Evolutionary conservation across 2,888 invertebrate genomes (phyloP).

Genomic region (Ormyrus nitidulus): DNA sequence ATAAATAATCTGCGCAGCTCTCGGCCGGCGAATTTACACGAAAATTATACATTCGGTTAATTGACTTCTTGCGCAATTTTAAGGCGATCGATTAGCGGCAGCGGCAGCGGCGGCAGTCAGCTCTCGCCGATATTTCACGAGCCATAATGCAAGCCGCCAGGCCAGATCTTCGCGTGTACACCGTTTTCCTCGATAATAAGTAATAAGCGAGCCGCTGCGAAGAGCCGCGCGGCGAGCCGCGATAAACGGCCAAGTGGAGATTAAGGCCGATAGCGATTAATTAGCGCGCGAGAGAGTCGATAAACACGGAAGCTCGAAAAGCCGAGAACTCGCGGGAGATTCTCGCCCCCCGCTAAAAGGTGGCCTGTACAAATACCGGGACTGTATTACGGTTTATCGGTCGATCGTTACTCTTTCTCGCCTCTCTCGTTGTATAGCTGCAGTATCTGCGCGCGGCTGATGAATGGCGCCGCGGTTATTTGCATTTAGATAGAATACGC

Average conservation of each 20-base stretch:
- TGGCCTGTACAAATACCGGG: neutral
- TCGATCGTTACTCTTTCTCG: too few relatives aligned
- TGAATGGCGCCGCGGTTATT: neutral
- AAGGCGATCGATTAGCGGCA: constrained; percentile 16
- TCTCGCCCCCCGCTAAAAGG: constrained; percentile 18
- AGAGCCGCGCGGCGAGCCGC: neutral
- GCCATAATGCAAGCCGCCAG: constrained; percentile 1
- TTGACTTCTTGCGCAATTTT: constrained; percentile 51
- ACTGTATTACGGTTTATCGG: constrained; percentile 7
- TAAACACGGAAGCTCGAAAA: constrained; percentile 53
- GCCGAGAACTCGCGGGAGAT: constrained; percentile 31
- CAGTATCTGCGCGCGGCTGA: too few relatives aligned
- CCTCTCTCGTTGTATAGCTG: too few relatives aligned
- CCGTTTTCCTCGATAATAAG: constrained; percentile 38
- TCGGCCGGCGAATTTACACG: neutral
- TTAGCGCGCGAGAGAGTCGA: constrained; percentile 45
- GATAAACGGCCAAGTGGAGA: constrained; percentile 41
- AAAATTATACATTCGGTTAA: constrained; percentile 44
- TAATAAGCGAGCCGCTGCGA: constrained; percentile 29
- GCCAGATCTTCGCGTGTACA: constrained; percentile 6
- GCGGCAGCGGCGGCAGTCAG: neutral
- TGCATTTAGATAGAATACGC: neutral
- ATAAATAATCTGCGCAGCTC: neutral
- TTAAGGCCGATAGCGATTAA: constrained; percentile 53
- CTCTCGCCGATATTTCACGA: neutral